Conservation (phyloP, 2,797 vertebrate species). For the Otus scops region DNA sequence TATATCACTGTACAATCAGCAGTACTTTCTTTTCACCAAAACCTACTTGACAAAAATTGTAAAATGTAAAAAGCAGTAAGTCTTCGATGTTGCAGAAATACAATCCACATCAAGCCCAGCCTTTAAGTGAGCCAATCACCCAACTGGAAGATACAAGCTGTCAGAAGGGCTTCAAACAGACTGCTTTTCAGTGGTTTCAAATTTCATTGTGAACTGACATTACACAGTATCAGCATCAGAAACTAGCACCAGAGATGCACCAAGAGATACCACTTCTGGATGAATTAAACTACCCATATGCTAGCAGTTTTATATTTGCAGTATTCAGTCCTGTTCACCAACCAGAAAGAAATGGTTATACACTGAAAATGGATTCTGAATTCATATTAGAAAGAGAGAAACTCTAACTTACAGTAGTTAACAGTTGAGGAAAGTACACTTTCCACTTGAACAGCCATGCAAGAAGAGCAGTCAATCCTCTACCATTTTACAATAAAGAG, state of each 20-base stretch:
- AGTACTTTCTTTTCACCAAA: slow-evolving; percentile 15
- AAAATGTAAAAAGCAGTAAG: slow-evolving; percentile 20
- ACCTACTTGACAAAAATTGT: slow-evolving; percentile 8
- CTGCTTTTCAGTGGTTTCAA: neutral
- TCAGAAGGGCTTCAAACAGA: neutral
- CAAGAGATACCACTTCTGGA: neutral
- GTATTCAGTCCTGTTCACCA: neutral
- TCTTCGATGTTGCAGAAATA: slow-evolving; percentile 19
- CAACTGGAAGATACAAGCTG: neutral
- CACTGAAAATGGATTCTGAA: neutral
- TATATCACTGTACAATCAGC: slow-evolving; percentile 31
- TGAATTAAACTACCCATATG: neutral
- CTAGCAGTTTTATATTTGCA: neutral
- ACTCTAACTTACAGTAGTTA: neutral
- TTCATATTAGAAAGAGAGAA: neutral
- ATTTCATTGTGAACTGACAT: slow-evolving; percentile 1
- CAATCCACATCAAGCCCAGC: neutral
- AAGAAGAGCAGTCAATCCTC: neutral
- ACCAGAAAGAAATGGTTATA: neutral
- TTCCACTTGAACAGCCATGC: neutral
- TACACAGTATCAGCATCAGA: neutral
- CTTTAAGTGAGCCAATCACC: neutral
- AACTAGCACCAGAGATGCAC: neutral
- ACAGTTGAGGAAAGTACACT: neutral
- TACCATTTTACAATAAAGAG: neutral